Evolutionary conservation across 2,113 vertebrate genomes (phyloP), one percentile per base, ranked within the genome.

Genomic region (Oncorhynchus clarkii): DNA sequence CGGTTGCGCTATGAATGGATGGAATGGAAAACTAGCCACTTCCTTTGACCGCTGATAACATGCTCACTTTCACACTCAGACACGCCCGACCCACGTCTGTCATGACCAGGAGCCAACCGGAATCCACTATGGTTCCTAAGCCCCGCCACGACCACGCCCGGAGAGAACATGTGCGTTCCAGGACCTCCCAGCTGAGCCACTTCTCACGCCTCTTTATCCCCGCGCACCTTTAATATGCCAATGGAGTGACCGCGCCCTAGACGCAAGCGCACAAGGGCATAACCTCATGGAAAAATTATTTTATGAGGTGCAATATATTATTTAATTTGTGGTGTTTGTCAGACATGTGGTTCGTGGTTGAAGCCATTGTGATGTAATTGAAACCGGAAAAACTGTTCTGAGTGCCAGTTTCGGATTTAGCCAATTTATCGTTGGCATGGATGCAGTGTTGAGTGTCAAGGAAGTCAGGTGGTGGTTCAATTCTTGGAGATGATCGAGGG

Each of bases 1-100:
- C 67, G 59, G 60, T 79, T 71, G 82, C 73, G 73, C 68, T 80
- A 59, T 73, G 67, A 89, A 89, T 88, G 86, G 88, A 89, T 87
- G 86, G 78, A 80, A 75, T 82, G 1, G 75, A 73, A 48, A 67
- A 79, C 71, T 14, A 77, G 79, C 74, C 75, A 85, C 84, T 88
- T 66, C 60, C 20, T 75, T 70, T 72, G 74, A 74, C 74, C 54
- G 12, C 67, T 51, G 79, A 62, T 67, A 54, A 67, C 82, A 88
- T 91, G 80, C 91, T 89, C 85, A n/a, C 18, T 57, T 45, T 57
- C 54, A 20, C 59, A 54, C n/a, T 20, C n/a, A 24, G 59, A 62
- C n/a, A 62, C 67, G 14, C 16, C 29, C 54, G 45, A 13, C 11
- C 24, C 20, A 34, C 26, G 29, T 22, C 72, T 57, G 64, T 69